Evolutionary conservation across 2,888 invertebrate species (phyloP).

Genomic region (Ormyrus thymus): DNA sequence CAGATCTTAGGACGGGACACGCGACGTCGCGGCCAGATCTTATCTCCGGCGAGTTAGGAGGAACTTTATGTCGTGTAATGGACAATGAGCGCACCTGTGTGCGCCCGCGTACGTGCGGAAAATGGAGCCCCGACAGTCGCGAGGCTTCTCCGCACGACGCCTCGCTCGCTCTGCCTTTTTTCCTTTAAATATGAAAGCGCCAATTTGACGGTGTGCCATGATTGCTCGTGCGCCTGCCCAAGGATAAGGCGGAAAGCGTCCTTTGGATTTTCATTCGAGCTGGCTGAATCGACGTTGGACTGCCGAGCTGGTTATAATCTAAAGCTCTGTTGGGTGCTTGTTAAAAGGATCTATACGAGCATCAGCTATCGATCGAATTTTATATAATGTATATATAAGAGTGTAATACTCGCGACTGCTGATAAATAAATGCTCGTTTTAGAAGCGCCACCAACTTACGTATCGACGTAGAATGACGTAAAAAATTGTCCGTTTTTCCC

Average conservation of each 20-base stretch:
- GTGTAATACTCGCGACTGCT: no score
- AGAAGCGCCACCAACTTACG: no score
- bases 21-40: slow-evolving; percentile 70
- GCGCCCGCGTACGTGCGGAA: background rate
- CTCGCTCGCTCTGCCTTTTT: slow-evolving; percentile 25
- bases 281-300: no score
- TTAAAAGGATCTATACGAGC: no score
- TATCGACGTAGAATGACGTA: no score
- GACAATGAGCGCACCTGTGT: slow-evolving; percentile 59
- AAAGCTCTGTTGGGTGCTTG: no score
- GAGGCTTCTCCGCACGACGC: slow-evolving; percentile 44
- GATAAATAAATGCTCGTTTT: no score
- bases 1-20: slow-evolving; percentile 73
- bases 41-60: slow-evolving; percentile 70
- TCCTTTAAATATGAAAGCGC: slow-evolving; percentile 51
- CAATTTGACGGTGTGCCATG: slow-evolving; percentile 38
- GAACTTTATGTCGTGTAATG: slow-evolving; percentile 74
- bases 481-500: no score
- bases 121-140: slow-evolving; percentile 25
- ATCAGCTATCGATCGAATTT: no score
- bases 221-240: slow-evolving; percentile 24
- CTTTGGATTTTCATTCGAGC: no score
- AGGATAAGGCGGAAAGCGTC: background rate
- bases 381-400: no score
- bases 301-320: no score